Base-by-base conservation (phyloP, 1,140 invertebrate species). In the Drosophila ogumai region DNA sequence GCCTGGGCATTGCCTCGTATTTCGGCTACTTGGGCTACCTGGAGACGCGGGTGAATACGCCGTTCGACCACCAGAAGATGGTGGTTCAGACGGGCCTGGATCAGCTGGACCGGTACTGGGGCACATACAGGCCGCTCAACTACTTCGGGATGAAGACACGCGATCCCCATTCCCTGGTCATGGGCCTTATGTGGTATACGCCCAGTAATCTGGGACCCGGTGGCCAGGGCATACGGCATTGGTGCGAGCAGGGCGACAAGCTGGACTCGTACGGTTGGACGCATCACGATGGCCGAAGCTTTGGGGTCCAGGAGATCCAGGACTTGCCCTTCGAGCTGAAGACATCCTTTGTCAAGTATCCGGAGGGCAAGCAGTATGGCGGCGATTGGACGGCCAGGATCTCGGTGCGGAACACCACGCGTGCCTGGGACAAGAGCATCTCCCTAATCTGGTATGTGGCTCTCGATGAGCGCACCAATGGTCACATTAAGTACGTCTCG, bases 131-230 rank as follows among this genome's bases (percentile, higher is more conserved):
- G 61, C 96, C 98, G 0, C 96, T 97, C 6, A 94, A 96, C 9
- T 99, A 98, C 92, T 97, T 98, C 92, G 97, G 99, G 0, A 93
- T 99, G 80, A 98, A 98, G 93, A 98, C 97, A 3, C 94, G 98
- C 75, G 96, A 97, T 90, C 96, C 97, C 0, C 93, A 96, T 55
- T 99, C 98, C 0, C 94, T 98, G 9, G 95, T 98, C 0, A 96
- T 97, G 91, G 99, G 98, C 38, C 93, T 99, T 1, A 99, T 99
- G 98, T 99, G 99, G 99, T 98, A 98, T 87, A 95, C 97, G 75
- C 95, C 97, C 1, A 95, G 95, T 57, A 93, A 94, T 76, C 92
- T 96, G 64, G 94, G 93, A 19, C 94, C 94, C 64, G 95, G 94
- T 64, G 96, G 96, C 54, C 95, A 95, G 76, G 96, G 96, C 13